Evolutionary conservation across 2,113 vertebrate genomes (phyloP), one percentile per base, ranked within the genome.

Genomic region (Ammodytes marinus): DNA sequence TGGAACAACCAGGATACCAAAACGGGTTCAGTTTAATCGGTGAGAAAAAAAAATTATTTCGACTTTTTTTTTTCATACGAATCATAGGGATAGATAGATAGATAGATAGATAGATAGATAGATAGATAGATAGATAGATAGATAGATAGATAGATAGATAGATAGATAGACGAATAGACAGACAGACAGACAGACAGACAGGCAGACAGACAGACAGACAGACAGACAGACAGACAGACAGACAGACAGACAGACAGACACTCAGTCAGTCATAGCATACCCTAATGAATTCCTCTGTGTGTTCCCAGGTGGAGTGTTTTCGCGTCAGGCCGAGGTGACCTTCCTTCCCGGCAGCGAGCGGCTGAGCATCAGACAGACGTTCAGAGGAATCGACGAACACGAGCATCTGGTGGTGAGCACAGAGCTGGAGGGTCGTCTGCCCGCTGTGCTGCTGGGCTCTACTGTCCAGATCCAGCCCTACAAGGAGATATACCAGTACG

Each of bases 21-120:
- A 98, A 99, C 15, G 98, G 98, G 75, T 99, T 99, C 93, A 97
- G 97, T 52, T 70, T 97, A 82, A 95, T 97, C 0, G 98, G 98
- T 99, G 93, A 95, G 49, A 0, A 0, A 6, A 3, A 55, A 2
- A 4, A 7, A 3, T n/a, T 63, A 45, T 15, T 43, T n/a, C n/a
- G n/a, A n/a, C n/a, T 27, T 12, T 53, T 4, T 80, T 39, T 19
- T 39, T 19, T 47, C 2, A 47, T 14, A 5, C 3, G 8, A 6
- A 15, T 13, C 11, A 8, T 55, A n/a, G 11, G 11, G 58, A 27
- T 27, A 27, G 27, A 27, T 27, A 27, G 27, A 27, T 27, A 27
- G 27, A 27, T 27, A 27, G 27, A 27, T 27, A 27, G 27, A 27
- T 27, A 27, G 27, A 27, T 27, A 27, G 27, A 27, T 27, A 27